Base-by-base conservation (phyloP, 1,140 invertebrate genomes). In the Ceratosolen fusciceps region DNA sequence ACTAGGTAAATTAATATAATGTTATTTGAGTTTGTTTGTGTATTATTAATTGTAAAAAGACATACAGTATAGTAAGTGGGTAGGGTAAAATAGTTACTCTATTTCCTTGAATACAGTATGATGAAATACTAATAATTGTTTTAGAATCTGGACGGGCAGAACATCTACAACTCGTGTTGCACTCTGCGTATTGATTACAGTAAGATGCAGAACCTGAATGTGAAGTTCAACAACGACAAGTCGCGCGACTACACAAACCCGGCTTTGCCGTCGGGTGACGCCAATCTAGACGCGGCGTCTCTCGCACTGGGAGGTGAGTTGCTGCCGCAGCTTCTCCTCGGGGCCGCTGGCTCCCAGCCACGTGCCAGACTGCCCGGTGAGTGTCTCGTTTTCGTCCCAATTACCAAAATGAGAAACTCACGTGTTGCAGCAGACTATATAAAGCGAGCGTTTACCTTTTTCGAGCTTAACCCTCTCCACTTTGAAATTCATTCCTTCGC, bases 201-300 rank as follows among this genome's bases (percentile, higher is more conserved):
- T 83, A 99, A 99, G 91, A 94, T 99, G 93, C 95, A 96, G 80
- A 97, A 96, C 80, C 92, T 99, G 80, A 99, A 99, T 91, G 98
- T 99, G 49, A 99, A 99, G 90, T 99, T 98, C 92, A 99, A 99
- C 92, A 99, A 99, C 91, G 98, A 99, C 92, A 99, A 99, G 91
- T 98, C 96, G 72, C 92, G 98, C 67, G 98, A 99, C 91, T 99
- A 98, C 91, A 99, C 98, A 81, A 99, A 99, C 90, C 98, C 98
- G 34, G 96, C 94, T 85, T 93, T 99, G 86, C 98, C 98, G 0
- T 96, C 96, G 62, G 98, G 98, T 31, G 98, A 99, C 84, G 92
- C 91, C 83, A 92, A 89, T 80, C 88, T 94, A 58, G 95, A 95
- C 80, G 92, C 92, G 2, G 92, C 93, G 56, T 91, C 93, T 52